A percentile compares a stretch with the other conserved stretches of the same genome.
These are phyloP conservation scores for Cerastis rubricosa DNA, from an alignment of 2,888 invertebrate species.

Conservation along the genomic window DNA sequence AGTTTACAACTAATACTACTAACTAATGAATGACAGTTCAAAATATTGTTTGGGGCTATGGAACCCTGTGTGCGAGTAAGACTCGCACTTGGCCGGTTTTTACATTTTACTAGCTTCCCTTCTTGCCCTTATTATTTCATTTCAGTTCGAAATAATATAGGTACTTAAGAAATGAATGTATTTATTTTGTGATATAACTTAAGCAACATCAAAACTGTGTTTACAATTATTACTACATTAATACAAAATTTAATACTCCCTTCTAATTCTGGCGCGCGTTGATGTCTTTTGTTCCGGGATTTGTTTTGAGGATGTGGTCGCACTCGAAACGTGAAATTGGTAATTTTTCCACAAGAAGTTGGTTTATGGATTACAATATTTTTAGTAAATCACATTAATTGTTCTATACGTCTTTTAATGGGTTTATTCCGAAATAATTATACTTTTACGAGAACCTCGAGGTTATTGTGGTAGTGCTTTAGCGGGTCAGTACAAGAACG, in stretches of 20 bases:
- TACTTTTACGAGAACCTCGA: slow-evolving; percentile 26
- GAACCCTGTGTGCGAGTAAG: too few relatives aligned
- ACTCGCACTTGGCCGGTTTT: too few relatives aligned
- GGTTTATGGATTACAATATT: background rate
- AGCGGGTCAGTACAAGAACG: slow-evolving; percentile 14
- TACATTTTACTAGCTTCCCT: background rate
- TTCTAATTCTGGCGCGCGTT: slow-evolving; percentile 61
- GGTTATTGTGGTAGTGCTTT: slow-evolving; percentile 34
- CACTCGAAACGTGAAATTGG: background rate
- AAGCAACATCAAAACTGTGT: background rate
- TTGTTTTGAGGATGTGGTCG: slow-evolving; percentile 8
- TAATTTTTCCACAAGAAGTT: background rate
- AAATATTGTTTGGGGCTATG: too few relatives aligned
- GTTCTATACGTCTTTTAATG: slow-evolving; percentile 21
- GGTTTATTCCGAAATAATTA: slow-evolving; percentile 15
- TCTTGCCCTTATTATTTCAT: background rate
- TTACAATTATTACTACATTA: background rate
- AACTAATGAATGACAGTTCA: too few relatives aligned
- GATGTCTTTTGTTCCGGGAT: slow-evolving; percentile 67
- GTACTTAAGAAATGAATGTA: background rate
- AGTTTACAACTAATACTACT: too few relatives aligned
- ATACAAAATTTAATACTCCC: background rate
- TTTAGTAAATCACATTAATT: background rate
- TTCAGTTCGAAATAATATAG: background rate
- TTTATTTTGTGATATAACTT: background rate